A percentile compares a stretch with the other conserved stretches of the same genome.
Evolutionary conservation across 2,797 vertebrate species (phyloP).

Genomic region (Triplophysa bombifrons): DNA sequence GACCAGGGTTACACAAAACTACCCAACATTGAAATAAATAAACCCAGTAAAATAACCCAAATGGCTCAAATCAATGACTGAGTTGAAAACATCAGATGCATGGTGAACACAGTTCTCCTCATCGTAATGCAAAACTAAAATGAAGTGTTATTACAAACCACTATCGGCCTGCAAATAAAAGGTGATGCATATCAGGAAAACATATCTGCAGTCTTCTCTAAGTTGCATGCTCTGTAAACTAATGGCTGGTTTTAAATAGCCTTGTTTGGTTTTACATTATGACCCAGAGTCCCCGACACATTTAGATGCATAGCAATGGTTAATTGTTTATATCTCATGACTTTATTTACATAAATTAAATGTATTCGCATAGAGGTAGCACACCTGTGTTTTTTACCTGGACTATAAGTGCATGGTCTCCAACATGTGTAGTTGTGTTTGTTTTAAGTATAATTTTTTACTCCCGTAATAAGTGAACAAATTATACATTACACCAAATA

Average conservation of each 20-base stretch:
- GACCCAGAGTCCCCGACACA: no score
- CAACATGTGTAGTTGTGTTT: not conserved
- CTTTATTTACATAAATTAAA: not conserved
- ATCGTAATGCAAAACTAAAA: not conserved
- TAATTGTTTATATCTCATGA: no score
- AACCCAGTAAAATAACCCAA: not conserved
- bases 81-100: no score
- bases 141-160: not conserved
- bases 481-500: not conserved
- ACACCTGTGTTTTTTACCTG: not conserved
- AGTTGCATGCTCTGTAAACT: not conserved
- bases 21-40: not conserved
- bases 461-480: no score
- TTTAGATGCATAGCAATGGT: no score
- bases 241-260: not conserved
- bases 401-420: no score
- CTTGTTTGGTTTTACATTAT: not conserved
- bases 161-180: not conserved
- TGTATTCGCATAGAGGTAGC: not conserved
- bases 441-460: not conserved
- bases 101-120: not conserved
- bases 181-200: conserved; percentile 11
- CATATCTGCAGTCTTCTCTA: not conserved
- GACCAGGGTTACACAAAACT: not conserved
- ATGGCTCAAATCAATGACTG: not conserved